phyloP scores from a whole-genome alignment of 2,888 invertebrate genomes.

The Chrysolina americana region DNA sequence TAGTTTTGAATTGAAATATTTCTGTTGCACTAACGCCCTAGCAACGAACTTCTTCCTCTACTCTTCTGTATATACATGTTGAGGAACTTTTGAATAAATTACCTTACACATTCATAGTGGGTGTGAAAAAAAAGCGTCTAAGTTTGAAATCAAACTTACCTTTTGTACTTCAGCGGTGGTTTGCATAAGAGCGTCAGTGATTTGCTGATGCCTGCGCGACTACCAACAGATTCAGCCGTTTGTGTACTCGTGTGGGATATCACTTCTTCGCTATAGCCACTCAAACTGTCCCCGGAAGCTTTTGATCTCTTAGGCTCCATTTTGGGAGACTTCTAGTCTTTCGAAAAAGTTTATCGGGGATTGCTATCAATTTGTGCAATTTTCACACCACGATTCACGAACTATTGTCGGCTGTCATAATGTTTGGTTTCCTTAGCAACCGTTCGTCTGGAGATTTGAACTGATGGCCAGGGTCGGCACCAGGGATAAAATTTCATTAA shows the following conservation, averaged over 20 bases:
- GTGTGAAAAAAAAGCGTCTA: too few species aligned
- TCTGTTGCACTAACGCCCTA: too few species aligned
- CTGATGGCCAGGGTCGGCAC: not conserved
- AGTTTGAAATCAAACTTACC: not conserved
- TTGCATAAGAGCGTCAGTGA: not conserved
- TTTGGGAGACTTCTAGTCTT: not conserved
- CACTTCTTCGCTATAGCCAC: not conserved
- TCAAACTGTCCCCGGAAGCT: not conserved
- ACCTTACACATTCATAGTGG: too few species aligned
- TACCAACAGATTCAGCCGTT: not conserved
- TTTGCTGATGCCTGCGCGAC: not conserved
- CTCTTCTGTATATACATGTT: too few species aligned
- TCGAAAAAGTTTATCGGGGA: not conserved
- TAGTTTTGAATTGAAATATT: too few species aligned
- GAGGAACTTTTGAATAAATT: too few species aligned
- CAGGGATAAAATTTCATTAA: too few species aligned
- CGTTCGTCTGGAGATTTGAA: not conserved
- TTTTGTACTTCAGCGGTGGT: constrained; percentile 13
- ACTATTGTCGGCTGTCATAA: not conserved
- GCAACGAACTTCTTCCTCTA: too few species aligned
- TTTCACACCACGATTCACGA: not conserved
- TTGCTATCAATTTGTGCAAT: not conserved
- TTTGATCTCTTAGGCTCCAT: not conserved
- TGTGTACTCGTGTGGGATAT: not conserved
- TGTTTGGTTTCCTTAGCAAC: constrained; percentile 15